A percentile compares a stretch with the other conserved stretches of the same genome.
phyloP scores from a whole-genome alignment of 2,888 invertebrate species.

The Caradrina clavipalpis region DNA sequence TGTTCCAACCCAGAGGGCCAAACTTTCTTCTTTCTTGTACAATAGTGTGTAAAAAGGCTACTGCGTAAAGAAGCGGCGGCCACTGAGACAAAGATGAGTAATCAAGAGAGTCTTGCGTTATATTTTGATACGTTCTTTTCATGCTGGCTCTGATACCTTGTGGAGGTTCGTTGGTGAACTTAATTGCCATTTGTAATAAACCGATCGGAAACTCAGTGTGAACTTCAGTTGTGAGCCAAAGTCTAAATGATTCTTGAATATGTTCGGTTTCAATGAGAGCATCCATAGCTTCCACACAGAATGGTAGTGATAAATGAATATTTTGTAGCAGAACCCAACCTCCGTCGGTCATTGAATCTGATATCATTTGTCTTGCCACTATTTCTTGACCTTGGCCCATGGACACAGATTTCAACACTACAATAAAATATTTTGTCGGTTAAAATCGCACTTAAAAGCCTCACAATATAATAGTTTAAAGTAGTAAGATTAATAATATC shows the following conservation, averaged over 20 bases:
- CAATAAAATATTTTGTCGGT: conserved; percentile 51
- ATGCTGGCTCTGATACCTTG: conserved; percentile 98
- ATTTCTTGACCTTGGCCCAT: conserved; percentile 99
- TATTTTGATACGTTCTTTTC: conserved; percentile 97
- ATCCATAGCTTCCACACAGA: conserved; percentile 98
- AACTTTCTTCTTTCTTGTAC: conserved; percentile 98
- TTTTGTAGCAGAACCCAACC: conserved; percentile 99
- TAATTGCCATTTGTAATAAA: conserved; percentile 97
- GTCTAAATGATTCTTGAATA: conserved; percentile 95
- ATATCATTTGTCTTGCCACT: conserved; percentile 95
- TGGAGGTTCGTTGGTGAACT: conserved; percentile 99
- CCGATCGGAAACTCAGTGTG: conserved; percentile 98
- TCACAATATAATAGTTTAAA: background rate
- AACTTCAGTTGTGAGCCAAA: conserved; percentile 99
- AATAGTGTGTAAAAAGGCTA: conserved; percentile 98
- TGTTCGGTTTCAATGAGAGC: conserved; percentile 96
- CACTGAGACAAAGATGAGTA: conserved; percentile 97
- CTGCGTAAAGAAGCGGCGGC: conserved; percentile 98
- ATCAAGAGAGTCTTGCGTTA: conserved; percentile 97
- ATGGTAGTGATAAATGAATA: conserved; percentile 98
- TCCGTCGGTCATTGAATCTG: conserved; percentile 94
- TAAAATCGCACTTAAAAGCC: background rate
- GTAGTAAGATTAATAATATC: conserved; percentile 66
- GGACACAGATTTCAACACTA: conserved; percentile 96
- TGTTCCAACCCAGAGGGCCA: conserved; percentile 99